A percentile compares a stretch with the other conserved stretches of the same genome.
Evolutionary conservation across 2,888 invertebrate genomes (phyloP).

Genomic region (Dicranocentrus wangi): DNA sequence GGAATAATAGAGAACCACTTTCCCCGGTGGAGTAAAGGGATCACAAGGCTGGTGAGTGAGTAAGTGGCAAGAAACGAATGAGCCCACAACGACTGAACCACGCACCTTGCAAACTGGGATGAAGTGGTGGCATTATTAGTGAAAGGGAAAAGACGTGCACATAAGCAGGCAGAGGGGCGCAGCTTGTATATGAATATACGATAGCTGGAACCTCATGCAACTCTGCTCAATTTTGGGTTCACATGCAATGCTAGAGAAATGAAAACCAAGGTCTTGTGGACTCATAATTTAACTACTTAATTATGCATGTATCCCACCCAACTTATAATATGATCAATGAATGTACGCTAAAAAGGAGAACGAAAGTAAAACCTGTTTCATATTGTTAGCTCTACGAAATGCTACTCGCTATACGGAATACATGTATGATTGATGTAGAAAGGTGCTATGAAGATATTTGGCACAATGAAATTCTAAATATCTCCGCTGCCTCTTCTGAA

Average conservation of each 20-base stretch:
- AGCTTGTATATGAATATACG: constrained; percentile 37
- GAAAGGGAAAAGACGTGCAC: constrained; percentile 1
- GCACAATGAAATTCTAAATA: constrained; percentile 46
- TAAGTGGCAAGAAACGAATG: constrained; percentile 12
- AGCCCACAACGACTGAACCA: constrained; percentile 5
- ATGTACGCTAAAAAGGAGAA: constrained; percentile 16
- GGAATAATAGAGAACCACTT: constrained; percentile 12
- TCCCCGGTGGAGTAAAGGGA: not conserved
- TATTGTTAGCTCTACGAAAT: not conserved
- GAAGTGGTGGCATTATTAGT: constrained; percentile 8
- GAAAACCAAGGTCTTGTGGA: constrained; percentile 67
- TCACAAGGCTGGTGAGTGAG: too few relatives aligned
- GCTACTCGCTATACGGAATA: not conserved
- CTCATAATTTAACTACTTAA: constrained; percentile 65
- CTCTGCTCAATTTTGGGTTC: constrained; percentile 18
- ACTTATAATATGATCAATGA: constrained; percentile 63
- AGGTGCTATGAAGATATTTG: constrained; percentile 27
- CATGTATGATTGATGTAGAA: not conserved
- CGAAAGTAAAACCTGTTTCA: constrained; percentile 1
- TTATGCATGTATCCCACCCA: constrained; percentile 65
- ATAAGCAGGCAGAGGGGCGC: constrained; percentile 2
- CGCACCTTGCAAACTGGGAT: not conserved
- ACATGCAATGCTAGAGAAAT: constrained; percentile 47
- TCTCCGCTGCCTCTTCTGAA: not conserved
- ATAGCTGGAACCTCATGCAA: constrained; percentile 42